These are phyloP conservation scores for Acrocera orbiculus DNA, from an alignment of 2,888 invertebrate genomes.

Conservation along the genomic window DNA sequence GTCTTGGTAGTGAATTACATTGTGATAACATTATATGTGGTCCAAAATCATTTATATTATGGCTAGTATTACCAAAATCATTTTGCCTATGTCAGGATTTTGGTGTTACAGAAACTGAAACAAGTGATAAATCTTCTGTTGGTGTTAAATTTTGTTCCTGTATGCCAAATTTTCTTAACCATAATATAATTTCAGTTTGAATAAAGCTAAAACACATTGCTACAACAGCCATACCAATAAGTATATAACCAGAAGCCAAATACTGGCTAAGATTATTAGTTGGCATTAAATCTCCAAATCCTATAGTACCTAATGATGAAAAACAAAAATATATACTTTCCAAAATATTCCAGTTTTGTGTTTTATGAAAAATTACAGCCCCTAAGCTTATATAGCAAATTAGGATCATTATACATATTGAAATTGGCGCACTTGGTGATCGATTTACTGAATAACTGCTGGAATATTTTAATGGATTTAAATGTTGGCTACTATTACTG, in stretches of 20 bases:
- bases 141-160: conserved; percentile 32
- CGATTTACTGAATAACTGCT: conserved; percentile 9
- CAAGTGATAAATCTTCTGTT: conserved; percentile 34
- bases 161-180: conserved; percentile 30
- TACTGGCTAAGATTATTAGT: conserved; percentile 51
- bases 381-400: conserved; percentile 77
- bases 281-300: conserved; percentile 64
- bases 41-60: conserved; percentile 26
- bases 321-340: conserved; percentile 75
- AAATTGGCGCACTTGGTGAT: conserved; percentile 59
- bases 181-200: conserved; percentile 50
- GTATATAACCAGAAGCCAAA: conserved; percentile 62
- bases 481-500: conserved; percentile 3
- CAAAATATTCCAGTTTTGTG: conserved; percentile 81
- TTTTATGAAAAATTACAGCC: conserved; percentile 70
- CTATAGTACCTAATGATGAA: conserved; percentile 63
- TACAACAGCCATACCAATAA: conserved; percentile 68
- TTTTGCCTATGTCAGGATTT: conserved; percentile 40
- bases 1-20: conserved; percentile 40
- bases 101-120: conserved; percentile 35
- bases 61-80: conserved; percentile 26
- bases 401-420: conserved; percentile 69
- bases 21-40: conserved; percentile 32
- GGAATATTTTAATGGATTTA: conserved; percentile 7
- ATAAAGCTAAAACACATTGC: conserved; percentile 78